Percentiles rank a stretch among this genome's conserved stretches.
Conservation (phyloP, 2,113 vertebrate genomes). For the Ivindomyrus marchei region DNA sequence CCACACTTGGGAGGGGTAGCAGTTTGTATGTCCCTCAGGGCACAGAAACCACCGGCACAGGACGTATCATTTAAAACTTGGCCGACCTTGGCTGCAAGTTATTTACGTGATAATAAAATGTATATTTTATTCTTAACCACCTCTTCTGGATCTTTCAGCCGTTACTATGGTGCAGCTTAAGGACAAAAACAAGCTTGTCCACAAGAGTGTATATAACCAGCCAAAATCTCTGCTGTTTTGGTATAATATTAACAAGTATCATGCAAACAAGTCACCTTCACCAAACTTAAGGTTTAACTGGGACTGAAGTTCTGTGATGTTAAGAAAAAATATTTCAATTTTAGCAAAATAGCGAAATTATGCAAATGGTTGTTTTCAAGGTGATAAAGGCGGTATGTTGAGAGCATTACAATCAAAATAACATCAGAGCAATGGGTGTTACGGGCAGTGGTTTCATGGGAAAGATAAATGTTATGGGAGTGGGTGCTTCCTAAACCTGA, state of each 20-base stretch:
- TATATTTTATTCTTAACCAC: background rate
- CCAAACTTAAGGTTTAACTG: background rate
- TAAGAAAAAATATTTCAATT: background rate
- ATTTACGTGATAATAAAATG: conserved; percentile 1
- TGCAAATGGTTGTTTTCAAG: background rate
- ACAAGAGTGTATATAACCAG: background rate
- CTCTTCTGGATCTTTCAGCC: background rate
- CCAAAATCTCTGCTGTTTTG: background rate
- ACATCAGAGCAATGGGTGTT: background rate
- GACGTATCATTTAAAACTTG: background rate
- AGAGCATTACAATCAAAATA: background rate
- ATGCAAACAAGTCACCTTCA: background rate
- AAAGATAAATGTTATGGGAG: background rate
- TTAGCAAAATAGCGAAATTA: background rate
- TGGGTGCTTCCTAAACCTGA: background rate
- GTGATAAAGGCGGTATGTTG: background rate
- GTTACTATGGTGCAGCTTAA: background rate
- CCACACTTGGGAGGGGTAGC: background rate
- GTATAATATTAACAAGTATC: background rate
- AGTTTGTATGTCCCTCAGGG: background rate
- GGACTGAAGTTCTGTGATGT: background rate
- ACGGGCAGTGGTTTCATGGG: background rate
- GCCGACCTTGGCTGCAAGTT: background rate
- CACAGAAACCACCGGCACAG: background rate
- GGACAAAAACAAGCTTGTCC: background rate